phyloP scores from a whole-genome alignment of 1,140 invertebrate species.

The Bilobella aurantiaca region DNA sequence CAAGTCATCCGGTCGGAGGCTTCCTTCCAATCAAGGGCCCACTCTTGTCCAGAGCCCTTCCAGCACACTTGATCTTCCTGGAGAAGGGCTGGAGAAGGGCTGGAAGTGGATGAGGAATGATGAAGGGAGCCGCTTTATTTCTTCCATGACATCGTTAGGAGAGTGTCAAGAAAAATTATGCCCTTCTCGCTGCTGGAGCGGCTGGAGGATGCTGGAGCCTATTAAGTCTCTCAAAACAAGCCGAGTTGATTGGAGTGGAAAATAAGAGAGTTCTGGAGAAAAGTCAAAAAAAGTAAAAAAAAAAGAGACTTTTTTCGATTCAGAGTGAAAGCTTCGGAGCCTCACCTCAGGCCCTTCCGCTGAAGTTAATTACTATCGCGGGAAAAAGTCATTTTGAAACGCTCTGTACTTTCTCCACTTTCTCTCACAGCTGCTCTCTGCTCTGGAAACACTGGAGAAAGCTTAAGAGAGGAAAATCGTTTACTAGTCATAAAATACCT shows the following conservation, averaged over 20 bases:
- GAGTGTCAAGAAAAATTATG: constrained; percentile 10
- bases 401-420: too few species aligned
- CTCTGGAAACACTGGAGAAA: too few species aligned
- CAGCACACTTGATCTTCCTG: not conserved
- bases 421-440: too few species aligned
- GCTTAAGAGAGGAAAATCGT: too few species aligned
- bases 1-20: constrained; percentile 1
- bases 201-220: not conserved
- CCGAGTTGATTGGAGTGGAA: constrained; percentile 19
- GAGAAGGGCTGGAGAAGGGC: not conserved
- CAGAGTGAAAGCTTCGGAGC: not conserved
- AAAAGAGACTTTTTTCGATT: not conserved
- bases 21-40: constrained; percentile 6
- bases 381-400: too few species aligned
- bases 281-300: not conserved
- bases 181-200: not conserved
- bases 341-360: not conserved
- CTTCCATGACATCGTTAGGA: not conserved
- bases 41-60: not conserved
- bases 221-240: constrained; percentile 9
- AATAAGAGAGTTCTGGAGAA: constrained; percentile 9
- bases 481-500: too few species aligned
- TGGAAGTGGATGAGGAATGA: not conserved
- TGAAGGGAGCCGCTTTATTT: constrained; percentile 8
- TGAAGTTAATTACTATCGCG: too few species aligned